Conservation (phyloP, 2,888 invertebrate species). For the Helicoverpa assulta region DNA sequence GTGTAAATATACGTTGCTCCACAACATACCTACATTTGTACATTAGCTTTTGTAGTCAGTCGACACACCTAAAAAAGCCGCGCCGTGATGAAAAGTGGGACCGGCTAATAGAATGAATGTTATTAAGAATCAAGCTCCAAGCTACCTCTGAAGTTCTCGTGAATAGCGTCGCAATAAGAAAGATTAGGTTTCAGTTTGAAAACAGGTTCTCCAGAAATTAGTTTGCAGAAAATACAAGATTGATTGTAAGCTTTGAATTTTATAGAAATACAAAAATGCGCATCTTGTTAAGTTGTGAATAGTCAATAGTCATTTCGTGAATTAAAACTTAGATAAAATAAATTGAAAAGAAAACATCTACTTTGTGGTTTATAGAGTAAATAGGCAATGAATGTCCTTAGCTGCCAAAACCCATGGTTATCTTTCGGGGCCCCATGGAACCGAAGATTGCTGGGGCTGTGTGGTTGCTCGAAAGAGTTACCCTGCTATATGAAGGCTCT, state of each 20-base stretch:
- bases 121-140: not conserved
- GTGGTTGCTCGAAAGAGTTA: too few species aligned
- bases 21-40: not conserved
- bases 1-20: too few species aligned
- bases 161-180: conserved; percentile 1
- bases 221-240: not conserved
- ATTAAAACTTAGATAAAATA: too few species aligned
- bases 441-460: too few species aligned
- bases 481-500: too few species aligned
- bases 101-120: not conserved
- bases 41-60: not conserved
- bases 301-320: too few species aligned
- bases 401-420: too few species aligned
- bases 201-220: not conserved
- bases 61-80: not conserved
- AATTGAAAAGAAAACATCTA: too few species aligned
- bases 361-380: too few species aligned
- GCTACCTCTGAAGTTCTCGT: not conserved
- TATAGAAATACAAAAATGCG: not conserved
- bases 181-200: not conserved
- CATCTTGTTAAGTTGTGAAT: not conserved
- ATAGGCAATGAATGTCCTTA: too few species aligned
- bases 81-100: not conserved
- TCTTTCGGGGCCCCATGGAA: too few species aligned
- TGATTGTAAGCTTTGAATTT: not conserved